Base-by-base conservation (phyloP, 2,113 vertebrate species). In the Spermophilus dauricus region DNA sequence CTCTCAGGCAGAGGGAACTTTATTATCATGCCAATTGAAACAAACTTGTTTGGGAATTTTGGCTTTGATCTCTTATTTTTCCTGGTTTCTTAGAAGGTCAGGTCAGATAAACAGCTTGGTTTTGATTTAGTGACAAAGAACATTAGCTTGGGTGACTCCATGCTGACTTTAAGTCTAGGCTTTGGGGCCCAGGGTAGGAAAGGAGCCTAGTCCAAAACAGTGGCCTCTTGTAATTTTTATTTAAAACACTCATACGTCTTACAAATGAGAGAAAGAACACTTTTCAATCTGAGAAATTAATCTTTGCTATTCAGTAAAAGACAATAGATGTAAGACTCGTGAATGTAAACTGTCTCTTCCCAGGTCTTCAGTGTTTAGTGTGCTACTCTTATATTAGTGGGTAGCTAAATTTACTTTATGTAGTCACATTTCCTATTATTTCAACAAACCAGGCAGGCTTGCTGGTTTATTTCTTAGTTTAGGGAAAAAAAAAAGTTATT, bases 351-450 rank as follows among this genome's bases (percentile, higher is more conserved):
- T 39, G 6, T 80, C 51, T 96, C 48, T 95, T 96, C 72, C 61
- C 65, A 81, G 80, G 72, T 75, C 75, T 85, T 86, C 53, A 94
- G 70, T 96, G 37, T 93, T 92, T 89, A 58, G 18, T 91, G 75
- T 80, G 70, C 12, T 89, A 34, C 78, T 91, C 18, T 94, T 78
- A 51, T 94, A 58, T 80, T 85, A 86, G 56, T 42, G 63, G 65
- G 26, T 86, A 13, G 61, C 86, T 86, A 75, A 61, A 34, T 90
- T 86, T 89, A 96, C 63, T 61, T 34, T 63, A 26, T 0, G 4
- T 45, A 61, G 70, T 84, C 53, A 85, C 30, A 48, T 89, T 96
- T 93, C 69, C 63, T 93, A 26, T 82, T 86, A 75, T 72, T 91
- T 89, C 16, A 89, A 76, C 80, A 87, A n/a, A 84, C 39, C 86